A percentile compares a stretch with the other conserved stretches of the same genome.
phyloP scores from a whole-genome alignment of 2,797 vertebrate genomes.

The Gobio occitaniae region DNA sequence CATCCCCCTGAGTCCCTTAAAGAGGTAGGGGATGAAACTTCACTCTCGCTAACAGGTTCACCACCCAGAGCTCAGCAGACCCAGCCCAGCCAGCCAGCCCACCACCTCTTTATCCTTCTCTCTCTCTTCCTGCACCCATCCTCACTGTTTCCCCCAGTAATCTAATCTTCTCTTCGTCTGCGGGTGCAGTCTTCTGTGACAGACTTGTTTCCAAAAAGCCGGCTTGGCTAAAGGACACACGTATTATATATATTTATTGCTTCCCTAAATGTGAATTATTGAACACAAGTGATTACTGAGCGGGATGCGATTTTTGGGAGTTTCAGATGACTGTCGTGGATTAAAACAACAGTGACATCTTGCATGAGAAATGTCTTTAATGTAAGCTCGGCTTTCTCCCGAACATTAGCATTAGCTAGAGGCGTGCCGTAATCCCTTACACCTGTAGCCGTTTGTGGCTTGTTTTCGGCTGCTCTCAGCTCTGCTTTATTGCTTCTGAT shows the following conservation, averaged over 20 bases:
- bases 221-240: constrained; percentile 74
- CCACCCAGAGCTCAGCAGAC: constrained; percentile 51
- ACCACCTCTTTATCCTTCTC: constrained; percentile 41
- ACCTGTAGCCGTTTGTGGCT: constrained; percentile 13
- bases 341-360: constrained; percentile 30
- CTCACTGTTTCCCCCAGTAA: constrained; percentile 68
- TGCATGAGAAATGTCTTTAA: constrained; percentile 30
- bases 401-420: constrained; percentile 27
- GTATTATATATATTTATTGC: constrained; percentile 65
- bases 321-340: constrained; percentile 30
- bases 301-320: constrained; percentile 23
- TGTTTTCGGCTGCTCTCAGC: constrained; percentile 25
- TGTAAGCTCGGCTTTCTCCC: constrained; percentile 5
- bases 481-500: constrained; percentile 43
- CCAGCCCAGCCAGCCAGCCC: constrained; percentile 31
- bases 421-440: neutral
- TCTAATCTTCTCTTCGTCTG: constrained; percentile 83
- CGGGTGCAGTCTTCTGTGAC: constrained; percentile 83
- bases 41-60: constrained; percentile 61
- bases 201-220: constrained; percentile 73
- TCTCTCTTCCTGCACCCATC: constrained; percentile 53
- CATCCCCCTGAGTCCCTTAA: constrained; percentile 60
- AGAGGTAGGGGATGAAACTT: constrained; percentile 59
- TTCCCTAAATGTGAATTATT: constrained; percentile 83
- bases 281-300: constrained; percentile 76